Evolutionary conservation across 2,888 invertebrate genomes (phyloP), one percentile per base, ranked within the genome.

Genomic region (Alsophila aescularia): DNA sequence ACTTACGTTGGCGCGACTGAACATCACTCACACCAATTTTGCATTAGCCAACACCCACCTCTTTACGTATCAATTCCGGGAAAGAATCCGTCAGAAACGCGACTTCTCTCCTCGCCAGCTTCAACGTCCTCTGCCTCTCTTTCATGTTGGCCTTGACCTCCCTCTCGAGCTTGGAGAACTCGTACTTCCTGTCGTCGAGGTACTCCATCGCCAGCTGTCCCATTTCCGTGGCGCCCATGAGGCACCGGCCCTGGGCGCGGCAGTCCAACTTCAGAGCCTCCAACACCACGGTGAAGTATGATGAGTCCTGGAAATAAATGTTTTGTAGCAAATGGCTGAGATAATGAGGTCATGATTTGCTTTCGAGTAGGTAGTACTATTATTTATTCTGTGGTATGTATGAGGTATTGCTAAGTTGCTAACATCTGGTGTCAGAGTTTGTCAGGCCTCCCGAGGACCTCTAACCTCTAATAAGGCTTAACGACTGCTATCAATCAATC

Each of bases 131-230:
- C 64, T 93, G 92, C 44, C 94, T 83, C 60, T 93, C 93, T 61
- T 92, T 93, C 93, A 95, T 93, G 64, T 94, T 94, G 2, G 82
- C 83, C 78, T 94, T 93, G 36, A 95, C 93, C 48, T 93, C 90
- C 43, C 85, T 85, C 64, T 94, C 93, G 58, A 95, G 72, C 43
- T 87, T 88, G 65, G 90, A 92, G 70, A 93, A 95, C 66, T 93
- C 93, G 42, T 89, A 91, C 58, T 93, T 93, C 45, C 94, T 85
- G 62, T 95, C 94, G 47, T 94, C 94, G 18, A 94, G 81, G 72
- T 95, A 94, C 72, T 95, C 95, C 65, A 93, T 92, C 0, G 94
- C 94, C 0, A 94, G 79, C 69, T 95, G 95, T 0, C 95, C 95
- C 86, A 95, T 92, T 68, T 93, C 91, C 0, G 94, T 94, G 0